These are phyloP conservation scores for Hydractinia symbiolongicarpus DNA, from an alignment of 30 jellyfish, hydroid and myxozoan species.

Conservation along the genomic window DNA sequence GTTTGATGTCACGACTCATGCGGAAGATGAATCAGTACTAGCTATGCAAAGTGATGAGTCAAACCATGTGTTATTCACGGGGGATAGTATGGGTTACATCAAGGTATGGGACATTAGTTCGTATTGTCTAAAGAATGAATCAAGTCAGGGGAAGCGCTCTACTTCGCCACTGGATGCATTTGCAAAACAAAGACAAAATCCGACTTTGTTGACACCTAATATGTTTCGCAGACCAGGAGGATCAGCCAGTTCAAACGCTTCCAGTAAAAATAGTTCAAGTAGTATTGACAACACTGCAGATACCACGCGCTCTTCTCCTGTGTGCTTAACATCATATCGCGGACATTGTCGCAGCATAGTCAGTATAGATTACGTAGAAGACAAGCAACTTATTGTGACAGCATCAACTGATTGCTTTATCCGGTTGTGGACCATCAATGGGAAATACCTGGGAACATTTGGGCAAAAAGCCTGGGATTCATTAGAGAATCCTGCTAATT, in stretches of 20 bases:
- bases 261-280: neutral
- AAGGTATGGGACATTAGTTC: constrained; percentile 67
- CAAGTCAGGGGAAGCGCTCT: neutral
- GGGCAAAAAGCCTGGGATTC: constrained; percentile 75
- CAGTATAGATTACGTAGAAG: constrained; percentile 59
- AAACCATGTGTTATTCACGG: constrained; percentile 60
- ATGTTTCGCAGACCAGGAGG: neutral
- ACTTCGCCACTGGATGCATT: constrained; percentile 13
- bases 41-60: constrained; percentile 54
- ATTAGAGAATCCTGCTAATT: constrained; percentile 22
- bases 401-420: constrained; percentile 90
- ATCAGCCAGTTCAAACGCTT: neutral
- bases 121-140: constrained; percentile 18
- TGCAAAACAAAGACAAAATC: neutral
- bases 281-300: neutral
- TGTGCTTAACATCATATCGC: constrained; percentile 9
- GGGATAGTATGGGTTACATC: constrained; percentile 72
- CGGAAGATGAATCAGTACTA: constrained; percentile 56
- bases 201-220: neutral
- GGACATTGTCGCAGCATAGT: constrained; percentile 80
- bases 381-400: constrained; percentile 51
- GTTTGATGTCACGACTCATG: constrained; percentile 47
- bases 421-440: constrained; percentile 81
- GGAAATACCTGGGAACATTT: constrained; percentile 76
- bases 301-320: neutral